phyloP scores from a whole-genome alignment of 2,888 invertebrate genomes.

The Teleogryllus oceanicus region DNA sequence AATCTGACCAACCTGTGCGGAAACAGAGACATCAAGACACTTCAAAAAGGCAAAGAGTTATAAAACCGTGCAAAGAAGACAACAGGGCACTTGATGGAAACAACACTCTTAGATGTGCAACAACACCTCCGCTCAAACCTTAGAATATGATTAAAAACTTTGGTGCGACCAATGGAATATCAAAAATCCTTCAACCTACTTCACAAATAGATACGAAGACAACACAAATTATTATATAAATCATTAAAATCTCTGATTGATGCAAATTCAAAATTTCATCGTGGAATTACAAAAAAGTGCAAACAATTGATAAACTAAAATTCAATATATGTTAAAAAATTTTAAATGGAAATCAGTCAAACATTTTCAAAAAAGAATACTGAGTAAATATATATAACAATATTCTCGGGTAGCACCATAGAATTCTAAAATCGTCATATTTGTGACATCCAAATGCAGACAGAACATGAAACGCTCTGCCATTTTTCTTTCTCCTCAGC shows the following conservation, averaged over 20 bases:
- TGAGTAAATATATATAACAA: background rate
- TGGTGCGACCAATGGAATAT: constrained; percentile 4
- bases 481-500: too few relatives aligned
- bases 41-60: background rate
- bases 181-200: too few relatives aligned
- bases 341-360: background rate
- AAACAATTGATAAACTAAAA: too few relatives aligned
- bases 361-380: background rate
- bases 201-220: too few relatives aligned
- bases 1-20: background rate
- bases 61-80: constrained; percentile 18
- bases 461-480: too few relatives aligned
- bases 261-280: too few relatives aligned
- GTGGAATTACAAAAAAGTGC: too few relatives aligned
- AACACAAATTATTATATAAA: too few relatives aligned
- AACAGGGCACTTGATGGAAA: background rate
- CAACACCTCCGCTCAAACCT: too few relatives aligned
- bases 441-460: too few relatives aligned
- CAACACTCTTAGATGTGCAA: background rate
- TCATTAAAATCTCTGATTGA: too few relatives aligned
- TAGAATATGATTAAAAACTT: background rate
- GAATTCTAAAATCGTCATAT: background rate
- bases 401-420: background rate
- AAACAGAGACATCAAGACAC: constrained; percentile 6
- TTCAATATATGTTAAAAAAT: too few relatives aligned